Percentiles rank a stretch among this genome's conserved stretches.
Evolutionary conservation across 1,140 invertebrate genomes (phyloP).

Genomic region (Popillia japonica): DNA sequence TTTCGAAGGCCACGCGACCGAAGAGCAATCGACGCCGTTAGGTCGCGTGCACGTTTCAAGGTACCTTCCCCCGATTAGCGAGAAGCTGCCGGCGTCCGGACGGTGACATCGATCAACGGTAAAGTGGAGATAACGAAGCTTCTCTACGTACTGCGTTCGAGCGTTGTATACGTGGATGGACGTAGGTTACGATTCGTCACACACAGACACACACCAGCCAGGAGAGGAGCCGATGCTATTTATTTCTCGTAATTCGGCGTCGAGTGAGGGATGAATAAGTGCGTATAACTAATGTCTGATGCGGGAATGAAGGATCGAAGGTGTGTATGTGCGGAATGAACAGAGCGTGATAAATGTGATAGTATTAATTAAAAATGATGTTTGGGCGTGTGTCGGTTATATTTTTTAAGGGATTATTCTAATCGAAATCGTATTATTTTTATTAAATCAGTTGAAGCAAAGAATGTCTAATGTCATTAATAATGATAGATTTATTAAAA

Average conservation of each 20-base stretch:
- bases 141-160: constrained; percentile 39
- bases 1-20: constrained; percentile 49
- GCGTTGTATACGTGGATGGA: neutral
- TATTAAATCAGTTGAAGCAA: too few species aligned
- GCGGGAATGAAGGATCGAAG: constrained; percentile 9
- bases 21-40: constrained; percentile 43
- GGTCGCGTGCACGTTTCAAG: constrained; percentile 50
- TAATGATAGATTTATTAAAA: too few species aligned
- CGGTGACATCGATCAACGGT: constrained; percentile 54
- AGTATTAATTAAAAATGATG: neutral
- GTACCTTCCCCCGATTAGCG: constrained; percentile 50
- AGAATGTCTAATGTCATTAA: too few species aligned
- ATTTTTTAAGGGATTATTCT: neutral
- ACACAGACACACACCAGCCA: neutral
- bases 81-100: constrained; percentile 30
- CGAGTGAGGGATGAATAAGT: neutral
- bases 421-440: too few species aligned
- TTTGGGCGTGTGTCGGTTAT: neutral
- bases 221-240: neutral
- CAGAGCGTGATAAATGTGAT: neutral
- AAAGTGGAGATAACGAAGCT: constrained; percentile 53
- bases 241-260: constrained; percentile 26
- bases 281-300: neutral
- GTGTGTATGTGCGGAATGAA: neutral
- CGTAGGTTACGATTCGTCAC: constrained; percentile 26